These are phyloP conservation scores for Gnatocerus cornutus DNA, from an alignment of 2,888 invertebrate species.

Conservation along the genomic window DNA sequence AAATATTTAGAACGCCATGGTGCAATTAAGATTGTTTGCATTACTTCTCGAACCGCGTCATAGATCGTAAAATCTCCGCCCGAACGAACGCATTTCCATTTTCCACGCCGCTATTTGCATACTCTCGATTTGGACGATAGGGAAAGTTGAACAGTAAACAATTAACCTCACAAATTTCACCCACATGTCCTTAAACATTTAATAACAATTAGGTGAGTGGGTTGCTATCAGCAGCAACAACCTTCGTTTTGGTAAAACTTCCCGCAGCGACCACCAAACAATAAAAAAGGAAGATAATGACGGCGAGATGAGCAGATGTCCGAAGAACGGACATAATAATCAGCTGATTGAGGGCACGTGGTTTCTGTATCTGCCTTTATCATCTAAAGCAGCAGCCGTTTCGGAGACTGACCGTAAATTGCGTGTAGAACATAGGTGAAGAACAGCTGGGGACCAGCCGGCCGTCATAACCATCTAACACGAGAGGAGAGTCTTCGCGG, in stretches of 20 bases:
- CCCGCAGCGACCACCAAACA: too few relatives aligned
- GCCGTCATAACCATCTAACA: slow-evolving; percentile 43
- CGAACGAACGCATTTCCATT: too few relatives aligned
- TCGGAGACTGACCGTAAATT: slow-evolving; percentile 32
- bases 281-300: background rate
- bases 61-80: too few relatives aligned
- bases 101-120: too few relatives aligned
- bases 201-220: slow-evolving; percentile 15
- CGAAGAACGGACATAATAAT: background rate
- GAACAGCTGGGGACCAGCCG: slow-evolving; percentile 47
- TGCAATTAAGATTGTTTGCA: too few relatives aligned
- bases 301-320: background rate
- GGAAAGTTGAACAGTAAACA: slow-evolving; percentile 13
- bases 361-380: slow-evolving; percentile 40
- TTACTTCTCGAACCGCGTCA: too few relatives aligned
- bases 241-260: too few relatives aligned
- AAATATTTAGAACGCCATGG: too few relatives aligned
- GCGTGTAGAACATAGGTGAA: slow-evolving; percentile 30
- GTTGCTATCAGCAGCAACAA: background rate
- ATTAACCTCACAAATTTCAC: slow-evolving; percentile 25
- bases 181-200: slow-evolving; percentile 23
- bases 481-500: slow-evolving; percentile 7
- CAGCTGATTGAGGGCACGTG: slow-evolving; percentile 29
- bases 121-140: slow-evolving; percentile 8
- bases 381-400: slow-evolving; percentile 38